A percentile compares a stretch with the other conserved stretches of the same genome.
phyloP scores from a whole-genome alignment of 2,113 vertebrate genomes.

The Callipepla californica region DNA sequence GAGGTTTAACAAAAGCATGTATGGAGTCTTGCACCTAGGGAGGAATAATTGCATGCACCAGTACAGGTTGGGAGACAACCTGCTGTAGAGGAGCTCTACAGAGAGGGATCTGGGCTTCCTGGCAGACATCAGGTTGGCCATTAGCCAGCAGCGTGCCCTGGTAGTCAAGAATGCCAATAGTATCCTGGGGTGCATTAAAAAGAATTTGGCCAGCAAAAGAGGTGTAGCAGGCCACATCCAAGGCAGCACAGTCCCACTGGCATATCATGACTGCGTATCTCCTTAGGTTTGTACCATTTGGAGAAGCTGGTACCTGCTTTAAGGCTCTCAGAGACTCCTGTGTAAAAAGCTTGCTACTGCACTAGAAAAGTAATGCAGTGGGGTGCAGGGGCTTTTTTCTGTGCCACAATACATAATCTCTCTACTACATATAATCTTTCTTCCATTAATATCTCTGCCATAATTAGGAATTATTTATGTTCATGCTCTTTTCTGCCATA shows the following conservation, averaged over 20 bases:
- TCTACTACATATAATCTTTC: neutral
- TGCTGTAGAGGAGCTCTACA: no score
- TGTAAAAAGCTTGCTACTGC: neutral
- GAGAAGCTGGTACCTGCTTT: neutral
- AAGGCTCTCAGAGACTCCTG: neutral
- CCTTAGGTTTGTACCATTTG: no score
- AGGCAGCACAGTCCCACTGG: neutral
- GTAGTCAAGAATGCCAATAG: no score
- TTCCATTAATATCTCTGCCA: neutral
- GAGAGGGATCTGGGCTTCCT: no score
- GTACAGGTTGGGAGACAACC: no score
- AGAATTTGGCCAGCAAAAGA: neutral
- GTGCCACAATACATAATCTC: neutral
- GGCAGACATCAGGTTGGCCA: no score
- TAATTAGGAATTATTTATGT: neutral
- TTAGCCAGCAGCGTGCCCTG: no score
- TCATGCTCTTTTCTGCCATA: neutral
- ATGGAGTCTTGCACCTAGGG: no score
- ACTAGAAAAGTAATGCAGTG: neutral
- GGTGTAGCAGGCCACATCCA: accelerated
- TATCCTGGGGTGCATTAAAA: no score
- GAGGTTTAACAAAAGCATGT: no score
- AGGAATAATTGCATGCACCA: no score
- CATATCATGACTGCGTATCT: accelerated
- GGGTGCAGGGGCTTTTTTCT: neutral